Percentiles rank a stretch among this genome's conserved stretches.
These are phyloP conservation scores for Watsonalla cultraria DNA, from an alignment of 2,888 invertebrate genomes.

Conservation along the genomic window DNA sequence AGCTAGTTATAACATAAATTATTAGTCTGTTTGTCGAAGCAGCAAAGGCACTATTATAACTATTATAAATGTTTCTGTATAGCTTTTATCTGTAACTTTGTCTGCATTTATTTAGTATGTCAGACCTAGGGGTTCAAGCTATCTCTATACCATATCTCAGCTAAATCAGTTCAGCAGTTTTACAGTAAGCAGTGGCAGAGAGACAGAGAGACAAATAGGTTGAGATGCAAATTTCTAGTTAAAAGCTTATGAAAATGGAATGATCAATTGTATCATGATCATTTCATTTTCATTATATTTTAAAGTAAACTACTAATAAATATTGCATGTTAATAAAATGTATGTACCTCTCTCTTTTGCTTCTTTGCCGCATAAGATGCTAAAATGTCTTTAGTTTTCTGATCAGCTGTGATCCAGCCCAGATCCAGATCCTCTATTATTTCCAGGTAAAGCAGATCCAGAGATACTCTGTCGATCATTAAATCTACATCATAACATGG, in stretches of 20 bases:
- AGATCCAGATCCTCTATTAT: conserved; percentile 91
- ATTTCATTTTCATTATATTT: no score
- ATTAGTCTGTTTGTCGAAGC: background rate
- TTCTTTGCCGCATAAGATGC: conserved; percentile 85
- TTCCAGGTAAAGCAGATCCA: conserved; percentile 93
- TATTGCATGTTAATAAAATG: conserved; percentile 1
- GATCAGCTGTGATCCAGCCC: conserved; percentile 89
- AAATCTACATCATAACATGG: conserved; percentile 89
- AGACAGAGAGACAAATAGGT: no score
- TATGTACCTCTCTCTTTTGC: conserved; percentile 87
- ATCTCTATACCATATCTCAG: no score
- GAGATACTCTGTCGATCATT: conserved; percentile 87
- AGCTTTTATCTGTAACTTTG: background rate
- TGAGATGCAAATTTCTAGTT: no score
- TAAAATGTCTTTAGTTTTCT: conserved; percentile 83
- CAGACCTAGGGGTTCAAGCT: no score
- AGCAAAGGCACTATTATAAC: background rate
- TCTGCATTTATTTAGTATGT: background rate
- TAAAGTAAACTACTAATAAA: background rate
- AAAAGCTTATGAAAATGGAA: no score
- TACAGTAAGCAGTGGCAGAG: no score
- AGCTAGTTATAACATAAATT: no score
- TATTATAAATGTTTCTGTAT: background rate
- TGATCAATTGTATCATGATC: no score
- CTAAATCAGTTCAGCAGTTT: no score